A percentile compares a stretch with the other conserved stretches of the same genome.
Evolutionary conservation across 2,888 invertebrate species (phyloP).

Genomic region (Agrotis segetum): DNA sequence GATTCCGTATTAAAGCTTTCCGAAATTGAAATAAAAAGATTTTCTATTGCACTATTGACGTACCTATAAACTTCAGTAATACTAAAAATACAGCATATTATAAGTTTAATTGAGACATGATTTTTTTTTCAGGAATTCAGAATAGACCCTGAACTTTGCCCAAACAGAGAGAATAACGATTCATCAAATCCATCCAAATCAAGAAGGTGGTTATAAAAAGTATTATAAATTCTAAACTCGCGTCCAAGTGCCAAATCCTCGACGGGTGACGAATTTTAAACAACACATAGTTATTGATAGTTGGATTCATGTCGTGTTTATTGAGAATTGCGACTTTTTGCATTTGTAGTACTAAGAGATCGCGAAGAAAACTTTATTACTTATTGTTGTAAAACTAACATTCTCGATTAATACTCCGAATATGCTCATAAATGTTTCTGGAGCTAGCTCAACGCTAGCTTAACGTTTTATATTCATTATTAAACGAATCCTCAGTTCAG

Average conservation of each 20-base stretch:
- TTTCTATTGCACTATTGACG: too few relatives aligned
- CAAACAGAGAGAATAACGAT: slow-evolving; percentile 56
- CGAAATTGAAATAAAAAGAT: neutral
- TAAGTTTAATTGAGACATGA: too few relatives aligned
- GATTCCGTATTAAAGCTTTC: too few relatives aligned
- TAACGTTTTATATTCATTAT: slow-evolving; percentile 43
- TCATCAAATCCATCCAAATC: slow-evolving; percentile 73
- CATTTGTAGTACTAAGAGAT: slow-evolving; percentile 51
- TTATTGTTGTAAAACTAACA: slow-evolving; percentile 59
- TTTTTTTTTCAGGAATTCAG: neutral
- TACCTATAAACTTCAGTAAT: too few relatives aligned
- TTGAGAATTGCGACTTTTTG: slow-evolving; percentile 70
- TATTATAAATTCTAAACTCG: slow-evolving; percentile 84
- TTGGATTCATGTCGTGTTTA: slow-evolving; percentile 77
- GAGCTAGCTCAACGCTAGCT: slow-evolving; percentile 42
- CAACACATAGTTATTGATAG: slow-evolving; percentile 83
- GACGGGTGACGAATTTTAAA: slow-evolving; percentile 86
- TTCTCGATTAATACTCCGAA: slow-evolving; percentile 58
- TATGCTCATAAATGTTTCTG: slow-evolving; percentile 52
- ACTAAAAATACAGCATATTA: too few relatives aligned
- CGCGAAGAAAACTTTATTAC: slow-evolving; percentile 62
- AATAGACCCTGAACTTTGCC: slow-evolving; percentile 4
- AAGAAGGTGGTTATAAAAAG: slow-evolving; percentile 78
- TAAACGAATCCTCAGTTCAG: slow-evolving; percentile 32
- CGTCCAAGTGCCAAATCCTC: slow-evolving; percentile 85